Evolutionary conservation across 2,888 invertebrate genomes (phyloP), one percentile per base, ranked within the genome.

Genomic region (Aleiodes leptofemur): DNA sequence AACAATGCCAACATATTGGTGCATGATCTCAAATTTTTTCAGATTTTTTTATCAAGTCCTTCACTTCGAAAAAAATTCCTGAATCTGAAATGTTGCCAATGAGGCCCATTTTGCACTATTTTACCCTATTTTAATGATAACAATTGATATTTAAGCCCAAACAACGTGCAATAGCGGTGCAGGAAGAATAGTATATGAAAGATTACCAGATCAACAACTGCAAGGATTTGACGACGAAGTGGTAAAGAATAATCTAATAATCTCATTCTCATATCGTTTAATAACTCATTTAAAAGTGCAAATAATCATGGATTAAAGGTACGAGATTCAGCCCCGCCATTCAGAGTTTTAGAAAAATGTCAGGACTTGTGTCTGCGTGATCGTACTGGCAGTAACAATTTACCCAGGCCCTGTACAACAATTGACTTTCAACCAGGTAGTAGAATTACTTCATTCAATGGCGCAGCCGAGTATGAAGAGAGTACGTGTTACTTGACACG

Each of bases 361-460:
- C 96, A 96, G 89, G 95, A 96, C 84, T 90, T 96, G 9, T 97
- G 97, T 85, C 90, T 96, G 76, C 92, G 96, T 16, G 97, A 97
- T 87, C 92, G 96, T 78, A 92, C 92, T 0, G 92, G 91, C 4
- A 93, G 94, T 9, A 96, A 95, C 87, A 96, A 96, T 88, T 92
- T 96, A 64, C 96, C 96, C 23, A 92, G 96, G 80, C 94, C 95
- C 1, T 97, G 97, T 88, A 94, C 95, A 78, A 97, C 96, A 59
- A 96, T 97, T 82, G 97, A 97, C 90, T 97, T 97, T 87, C 96
- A 96, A 89, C 96, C 97, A 0, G 97, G 97, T 74, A 95, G 95
- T 80, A 92, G 96, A 53, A 95, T 96, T 80, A 95, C 96, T 48
- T 95, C 95, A 0, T 96, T 95, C 84, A 95, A 95, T 80, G 92